Evolutionary conservation across 1,140 invertebrate genomes (phyloP).

Genomic region (Solenopsis fugax): DNA sequence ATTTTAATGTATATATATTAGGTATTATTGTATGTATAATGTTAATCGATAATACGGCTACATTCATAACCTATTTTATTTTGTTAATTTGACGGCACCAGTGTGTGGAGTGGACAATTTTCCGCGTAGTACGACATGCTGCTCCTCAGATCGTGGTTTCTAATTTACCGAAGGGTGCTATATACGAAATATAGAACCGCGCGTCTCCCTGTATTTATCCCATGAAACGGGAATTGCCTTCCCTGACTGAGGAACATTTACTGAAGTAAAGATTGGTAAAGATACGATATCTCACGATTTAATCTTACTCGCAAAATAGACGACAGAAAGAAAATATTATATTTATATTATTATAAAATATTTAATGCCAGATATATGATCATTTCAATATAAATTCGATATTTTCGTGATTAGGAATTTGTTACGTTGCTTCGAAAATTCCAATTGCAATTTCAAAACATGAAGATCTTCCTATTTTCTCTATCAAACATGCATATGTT

Average conservation of each 20-base stretch:
- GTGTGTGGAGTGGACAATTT: background rate
- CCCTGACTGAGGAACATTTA: background rate
- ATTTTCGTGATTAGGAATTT: too few relatives aligned
- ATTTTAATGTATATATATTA: conserved; percentile 33
- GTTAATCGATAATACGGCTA: conserved; percentile 7
- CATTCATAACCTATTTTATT: conserved; percentile 47
- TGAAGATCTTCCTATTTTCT: too few relatives aligned
- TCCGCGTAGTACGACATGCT: background rate
- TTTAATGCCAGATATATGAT: too few relatives aligned
- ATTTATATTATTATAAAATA: too few relatives aligned
- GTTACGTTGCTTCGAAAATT: too few relatives aligned
- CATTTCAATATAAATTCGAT: too few relatives aligned
- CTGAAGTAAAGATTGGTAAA: background rate
- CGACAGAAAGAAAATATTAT: background rate
- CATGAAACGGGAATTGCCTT: background rate
- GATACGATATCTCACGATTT: too few relatives aligned
- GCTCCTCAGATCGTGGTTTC: background rate
- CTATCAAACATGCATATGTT: too few relatives aligned
- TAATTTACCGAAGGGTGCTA: too few relatives aligned
- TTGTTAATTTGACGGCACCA: background rate
- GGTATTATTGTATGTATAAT: conserved; percentile 28
- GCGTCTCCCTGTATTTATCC: background rate
- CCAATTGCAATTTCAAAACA: too few relatives aligned
- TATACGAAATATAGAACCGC: background rate
- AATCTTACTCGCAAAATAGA: background rate